A percentile compares a stretch with the other conserved stretches of the same genome.
Conservation (phyloP, 1,140 invertebrate genomes). For the Anoplolepis gracilipes region DNA sequence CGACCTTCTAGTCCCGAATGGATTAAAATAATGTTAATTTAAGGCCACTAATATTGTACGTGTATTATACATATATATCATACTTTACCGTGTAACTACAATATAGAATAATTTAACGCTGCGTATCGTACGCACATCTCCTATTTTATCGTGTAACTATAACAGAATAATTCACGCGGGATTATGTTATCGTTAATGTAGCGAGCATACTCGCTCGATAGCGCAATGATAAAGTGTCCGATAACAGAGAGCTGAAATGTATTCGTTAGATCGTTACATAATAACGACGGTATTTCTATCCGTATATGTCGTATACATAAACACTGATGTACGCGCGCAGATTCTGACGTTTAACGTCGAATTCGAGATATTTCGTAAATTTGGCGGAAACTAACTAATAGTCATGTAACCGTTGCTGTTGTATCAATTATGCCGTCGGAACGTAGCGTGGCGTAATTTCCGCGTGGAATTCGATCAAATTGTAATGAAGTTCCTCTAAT, state of each 20-base stretch:
- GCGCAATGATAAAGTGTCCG: background rate
- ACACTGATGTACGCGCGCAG: background rate
- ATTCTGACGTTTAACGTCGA: constrained; percentile 30
- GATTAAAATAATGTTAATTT: constrained; percentile 13
- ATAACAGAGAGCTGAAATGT: constrained; percentile 26
- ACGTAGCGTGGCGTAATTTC: constrained; percentile 40
- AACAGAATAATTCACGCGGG: constrained; percentile 42
- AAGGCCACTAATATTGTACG: background rate
- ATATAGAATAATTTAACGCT: constrained; percentile 20
- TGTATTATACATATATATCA: background rate
- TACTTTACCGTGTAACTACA: constrained; percentile 16
- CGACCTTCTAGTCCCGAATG: background rate
- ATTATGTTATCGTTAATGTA: constrained; percentile 28
- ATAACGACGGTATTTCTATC: constrained; percentile 17
- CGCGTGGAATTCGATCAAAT: constrained; percentile 55
- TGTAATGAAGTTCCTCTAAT: constrained; percentile 60
- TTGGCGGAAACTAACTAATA: constrained; percentile 58
- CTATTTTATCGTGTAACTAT: background rate
- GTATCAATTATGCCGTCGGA: constrained; percentile 52
- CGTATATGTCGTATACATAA: background rate
- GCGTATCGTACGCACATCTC: constrained; percentile 5
- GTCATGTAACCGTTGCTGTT: constrained; percentile 39
- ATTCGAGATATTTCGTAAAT: constrained; percentile 54
- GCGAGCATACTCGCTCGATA: constrained; percentile 8
- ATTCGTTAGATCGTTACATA: constrained; percentile 6